Base-by-base conservation (phyloP, 2,113 vertebrate genomes). In the Salvelinus namaycush region DNA sequence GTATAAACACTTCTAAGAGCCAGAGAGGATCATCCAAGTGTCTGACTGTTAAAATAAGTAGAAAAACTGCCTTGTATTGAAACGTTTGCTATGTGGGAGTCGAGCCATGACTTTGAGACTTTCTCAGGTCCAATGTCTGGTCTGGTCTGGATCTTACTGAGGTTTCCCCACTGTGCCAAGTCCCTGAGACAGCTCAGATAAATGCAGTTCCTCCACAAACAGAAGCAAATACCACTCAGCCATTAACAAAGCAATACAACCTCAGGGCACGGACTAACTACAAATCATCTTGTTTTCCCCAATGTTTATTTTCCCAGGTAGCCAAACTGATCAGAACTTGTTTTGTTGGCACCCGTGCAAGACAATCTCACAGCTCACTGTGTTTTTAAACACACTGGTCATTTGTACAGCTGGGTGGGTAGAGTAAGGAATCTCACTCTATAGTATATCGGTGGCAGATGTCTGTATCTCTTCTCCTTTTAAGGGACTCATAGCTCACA, bases 181-280 rank as follows among this genome's bases (percentile, higher is more conserved):
- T 77, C 59, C 67, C 16, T 18, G 11, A 24, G 14, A 48, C 64
- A 22, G 59, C 73, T 62, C 34, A n/a, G 12, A 85, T 83, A 72
- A 74, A 79, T 79, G 0, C 26, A 68, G 57, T 2, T 1, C 24
- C 14, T 24, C 54, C 68, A 31, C 44, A 27, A 65, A 57, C 73
- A 22, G 66, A 14, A 70, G 60, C 62, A 68, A 31, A 81, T 60
- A 77, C 51, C 54, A 72, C 22, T 73, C 5, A 44, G 64, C 54
- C 5, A 6, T 3, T 3, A 72, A 68, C 2, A 83, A 79, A 77
- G 71, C 78, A 77, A 79, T 67, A 3, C 29, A 51, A 62, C 69
- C 68, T 8, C 64, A 65, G 69, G 26, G 20, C 60, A 4, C 13
- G 48, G 51, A 59, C 27, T 24, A 12, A 73, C 60, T 39, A 27